Base-by-base conservation (phyloP, 2,797 vertebrate species). In the Girardinus metallicus region DNA sequence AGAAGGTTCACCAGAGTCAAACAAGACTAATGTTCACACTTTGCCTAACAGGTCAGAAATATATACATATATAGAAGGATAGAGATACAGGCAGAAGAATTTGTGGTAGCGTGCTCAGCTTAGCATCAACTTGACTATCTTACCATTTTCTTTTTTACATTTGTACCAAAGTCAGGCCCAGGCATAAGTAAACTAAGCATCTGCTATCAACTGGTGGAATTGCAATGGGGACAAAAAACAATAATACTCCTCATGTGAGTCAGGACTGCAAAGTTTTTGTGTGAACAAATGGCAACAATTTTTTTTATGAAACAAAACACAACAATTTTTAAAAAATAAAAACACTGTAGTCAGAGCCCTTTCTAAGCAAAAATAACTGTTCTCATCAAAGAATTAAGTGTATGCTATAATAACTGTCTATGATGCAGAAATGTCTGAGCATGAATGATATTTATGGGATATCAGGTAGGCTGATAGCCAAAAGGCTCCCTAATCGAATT, bases 1-100 rank as follows among this genome's bases (percentile, higher is more conserved):
- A 82, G 47, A 82, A 71, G 51, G 75, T 74, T 64, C 79, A 76
- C 80, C 71, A 71, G 80, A 86, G 83, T 93, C 89, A 80, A 72
- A 75, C 44, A 77, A 70, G 66, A 43, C 11, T 15, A 13, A 2
- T 4, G 39, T 1, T 71, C 60, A 83, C 73, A 86, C 81, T 80
- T 83, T 36, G 47, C 71, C 57, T 74, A 74, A 84, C 10, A 44
- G 68, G 62, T 36, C 34, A 21, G 34, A 66, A 66, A 66, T 34
- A 36, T 66, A 16, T 34, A 62, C 11, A 62, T 13, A 62, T 13
- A 60, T 82, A 51, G 74, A 2, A 26, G 2, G 6, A 43, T 43
- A 11, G 15, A 16, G 2, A 34, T 3, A 16, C 57, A 62, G 57
- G 12, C 29, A 62, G 79, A 77, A 87, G 44, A 86, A 92, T 53